Percentiles rank a stretch among this genome's conserved stretches.
phyloP scores from a whole-genome alignment of 2,797 vertebrate species.

The Enteromius thamalakanensis region DNA sequence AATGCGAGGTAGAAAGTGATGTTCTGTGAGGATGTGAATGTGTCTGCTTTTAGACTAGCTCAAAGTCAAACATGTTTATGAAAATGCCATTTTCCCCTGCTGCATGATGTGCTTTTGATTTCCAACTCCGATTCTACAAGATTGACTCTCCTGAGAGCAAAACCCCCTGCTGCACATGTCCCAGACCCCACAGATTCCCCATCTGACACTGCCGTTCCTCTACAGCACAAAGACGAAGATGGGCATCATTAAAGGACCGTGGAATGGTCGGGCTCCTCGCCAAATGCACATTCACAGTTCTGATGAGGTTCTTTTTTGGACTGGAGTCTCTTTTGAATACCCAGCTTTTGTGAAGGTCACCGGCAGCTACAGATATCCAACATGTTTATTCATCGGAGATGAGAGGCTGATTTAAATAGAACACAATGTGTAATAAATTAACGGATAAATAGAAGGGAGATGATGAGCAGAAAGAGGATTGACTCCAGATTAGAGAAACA shows the following conservation, averaged over 20 bases:
- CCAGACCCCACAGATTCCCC: constrained; percentile 23
- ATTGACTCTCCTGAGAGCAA: constrained; percentile 19
- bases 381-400: constrained; percentile 68
- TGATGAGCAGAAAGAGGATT: constrained; percentile 50
- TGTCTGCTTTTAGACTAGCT: not conserved
- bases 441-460: constrained; percentile 42
- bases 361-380: constrained; percentile 75
- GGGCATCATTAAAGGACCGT: constrained; percentile 20
- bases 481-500: constrained; percentile 52
- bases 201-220: constrained; percentile 5
- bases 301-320: constrained; percentile 42
- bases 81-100: constrained; percentile 21
- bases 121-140: constrained; percentile 24
- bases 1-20: not conserved
- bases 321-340: constrained; percentile 49
- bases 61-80: constrained; percentile 46
- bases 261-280: constrained; percentile 1
- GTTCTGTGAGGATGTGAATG: constrained; percentile 3
- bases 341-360: constrained; percentile 72
- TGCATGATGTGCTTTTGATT: constrained; percentile 29
- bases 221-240: constrained; percentile 22
- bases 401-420: constrained; percentile 60
- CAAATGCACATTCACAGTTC: constrained; percentile 42
- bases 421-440: constrained; percentile 62
- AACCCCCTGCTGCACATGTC: constrained; percentile 25